Conservation (phyloP, 2,113 vertebrate species). For the Rhynchomys soricoides region DNA sequence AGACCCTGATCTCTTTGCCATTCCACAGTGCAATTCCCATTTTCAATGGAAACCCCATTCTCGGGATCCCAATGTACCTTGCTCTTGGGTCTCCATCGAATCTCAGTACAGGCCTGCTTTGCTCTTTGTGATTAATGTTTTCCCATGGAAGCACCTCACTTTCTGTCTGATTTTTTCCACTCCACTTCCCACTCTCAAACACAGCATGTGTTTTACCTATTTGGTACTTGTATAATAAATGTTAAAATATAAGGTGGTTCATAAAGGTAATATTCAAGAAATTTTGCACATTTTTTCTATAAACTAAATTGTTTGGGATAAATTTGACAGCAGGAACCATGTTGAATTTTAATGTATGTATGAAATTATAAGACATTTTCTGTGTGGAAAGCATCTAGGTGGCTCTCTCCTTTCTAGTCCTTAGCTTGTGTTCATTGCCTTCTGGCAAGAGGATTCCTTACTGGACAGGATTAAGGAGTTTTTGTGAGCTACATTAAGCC, state of each 20-base stretch:
- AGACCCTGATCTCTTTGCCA: background rate
- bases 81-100: too few relatives aligned
- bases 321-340: background rate
- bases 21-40: background rate
- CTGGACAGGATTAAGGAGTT: background rate
- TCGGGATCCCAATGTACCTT: background rate
- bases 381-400: background rate
- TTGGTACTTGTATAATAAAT: background rate
- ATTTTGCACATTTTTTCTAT: background rate
- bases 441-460: background rate
- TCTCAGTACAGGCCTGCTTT: background rate
- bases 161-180: background rate
- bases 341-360: background rate
- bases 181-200: background rate
- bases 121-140: background rate
- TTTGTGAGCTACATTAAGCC: background rate
- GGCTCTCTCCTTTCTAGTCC: background rate
- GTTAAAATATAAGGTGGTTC: background rate
- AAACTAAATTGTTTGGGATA: background rate
- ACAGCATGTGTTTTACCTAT: background rate
- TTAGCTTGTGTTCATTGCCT: background rate
- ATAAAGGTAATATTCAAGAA: background rate
- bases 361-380: background rate
- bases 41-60: background rate
- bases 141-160: background rate